These are phyloP conservation scores for Gryllus bimaculatus DNA, from an alignment of 1,140 invertebrate genomes.

Conservation along the genomic window DNA sequence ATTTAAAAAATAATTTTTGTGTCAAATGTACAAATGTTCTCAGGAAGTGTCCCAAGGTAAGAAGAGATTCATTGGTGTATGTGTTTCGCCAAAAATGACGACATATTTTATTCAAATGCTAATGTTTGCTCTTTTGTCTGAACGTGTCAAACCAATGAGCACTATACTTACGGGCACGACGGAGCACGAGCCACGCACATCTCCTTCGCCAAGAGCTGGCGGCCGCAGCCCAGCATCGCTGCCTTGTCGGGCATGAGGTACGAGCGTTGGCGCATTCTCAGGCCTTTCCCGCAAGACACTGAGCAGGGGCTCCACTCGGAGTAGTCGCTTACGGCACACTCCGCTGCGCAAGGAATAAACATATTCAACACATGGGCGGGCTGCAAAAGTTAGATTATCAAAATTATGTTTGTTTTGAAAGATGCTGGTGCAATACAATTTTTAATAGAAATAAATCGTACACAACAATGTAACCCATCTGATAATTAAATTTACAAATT, in stretches of 20 bases:
- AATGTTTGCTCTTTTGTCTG: background rate
- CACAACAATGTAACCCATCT: too few species aligned
- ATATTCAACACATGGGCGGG: too few species aligned
- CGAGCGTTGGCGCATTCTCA: conserved; percentile 63
- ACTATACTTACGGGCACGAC: conserved; percentile 55
- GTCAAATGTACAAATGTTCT: too few species aligned
- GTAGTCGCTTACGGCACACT: conserved; percentile 68
- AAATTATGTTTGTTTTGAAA: background rate
- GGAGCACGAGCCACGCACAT: conserved; percentile 68
- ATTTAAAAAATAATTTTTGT: too few species aligned
- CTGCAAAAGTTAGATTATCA: background rate
- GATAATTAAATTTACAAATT: too few species aligned
- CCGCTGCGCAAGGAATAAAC: conserved; percentile 41
- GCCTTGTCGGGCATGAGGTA: conserved; percentile 72
- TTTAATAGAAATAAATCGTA: too few species aligned
- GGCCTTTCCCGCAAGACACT: conserved; percentile 78
- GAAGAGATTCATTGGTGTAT: too few species aligned
- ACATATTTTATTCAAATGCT: background rate
- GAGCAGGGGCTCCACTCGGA: conserved; percentile 69
- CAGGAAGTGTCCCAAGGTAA: too few species aligned
- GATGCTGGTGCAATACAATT: too few species aligned
- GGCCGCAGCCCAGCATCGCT: conserved; percentile 61
- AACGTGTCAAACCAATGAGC: background rate
- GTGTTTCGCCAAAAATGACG: background rate
- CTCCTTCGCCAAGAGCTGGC: conserved; percentile 75